Evolutionary conservation across 1,140 invertebrate species (phyloP), one percentile per base, ranked within the genome.

Genomic region (Arion vulgaris): DNA sequence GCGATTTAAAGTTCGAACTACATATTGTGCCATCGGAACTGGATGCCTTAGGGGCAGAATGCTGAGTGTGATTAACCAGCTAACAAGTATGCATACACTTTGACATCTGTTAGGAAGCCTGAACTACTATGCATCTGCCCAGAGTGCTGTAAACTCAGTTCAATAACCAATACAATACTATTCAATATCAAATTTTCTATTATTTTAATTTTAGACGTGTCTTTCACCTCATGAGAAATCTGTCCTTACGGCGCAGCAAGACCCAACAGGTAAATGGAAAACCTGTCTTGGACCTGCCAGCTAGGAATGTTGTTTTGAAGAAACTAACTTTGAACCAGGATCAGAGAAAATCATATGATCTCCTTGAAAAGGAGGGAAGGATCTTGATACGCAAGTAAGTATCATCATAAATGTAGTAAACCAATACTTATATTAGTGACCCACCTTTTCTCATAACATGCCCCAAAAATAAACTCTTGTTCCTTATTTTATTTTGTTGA

Each of bases 201-300:
- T 15, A 15, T 45, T 45, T 71, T 51, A 77, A 23, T 36, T 82
- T 49, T 84, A 26, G 87, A 68, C 79, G 85, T 74, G 86, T 88
- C 17, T 85, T 85, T 34, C 85, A 86, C 53, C 62, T 89, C 71
- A 85, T 89, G 84, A 83, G 79, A 34, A 85, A 85, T 62, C 84
- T 89, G 26, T 85, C 87, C 7, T 57, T 89, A 79, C 80, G 88
- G n/a, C 83, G 88, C 69, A 88, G 85, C 2, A 89, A 89, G 79
- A 87, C 73, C 17, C 85, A 85, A 79, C 83, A 79, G 51, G 74
- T 88, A 17, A 81, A 88, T 68, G 85, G 85, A 19, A 85, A 86
- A 73, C 85, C 87, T 17, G 77, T 89, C 17, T 80, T 89, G 1
- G 76, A 84, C 19, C 71, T 89, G 34, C 87, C 88, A 17, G 78